Evolutionary conservation across 35 echinoderm and acorn worm genomes (phyloP).

Genomic region (Patiria miniata): DNA sequence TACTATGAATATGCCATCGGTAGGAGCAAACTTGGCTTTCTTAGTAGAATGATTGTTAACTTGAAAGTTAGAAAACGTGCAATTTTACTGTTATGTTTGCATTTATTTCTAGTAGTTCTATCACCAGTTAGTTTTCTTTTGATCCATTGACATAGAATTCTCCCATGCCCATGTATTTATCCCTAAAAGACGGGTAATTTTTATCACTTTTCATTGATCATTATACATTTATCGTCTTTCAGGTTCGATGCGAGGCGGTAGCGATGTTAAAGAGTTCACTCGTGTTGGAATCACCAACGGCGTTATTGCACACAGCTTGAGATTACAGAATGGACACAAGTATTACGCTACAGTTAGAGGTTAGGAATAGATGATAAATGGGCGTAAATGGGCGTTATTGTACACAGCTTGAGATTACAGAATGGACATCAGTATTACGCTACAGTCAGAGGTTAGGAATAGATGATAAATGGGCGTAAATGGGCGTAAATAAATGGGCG

Average conservation of each 20-base stretch:
- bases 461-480: too few relatives aligned
- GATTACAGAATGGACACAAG: constrained; percentile 31
- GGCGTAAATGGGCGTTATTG: too few relatives aligned
- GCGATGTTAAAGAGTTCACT: constrained; percentile 15
- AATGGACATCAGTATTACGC: too few relatives aligned
- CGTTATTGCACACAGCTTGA: constrained; percentile 17
- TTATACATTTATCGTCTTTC: not conserved
- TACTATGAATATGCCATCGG: constrained; percentile 51
- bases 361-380: not conserved
- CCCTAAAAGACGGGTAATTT: not conserved
- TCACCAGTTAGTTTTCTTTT: not conserved
- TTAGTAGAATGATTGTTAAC: not conserved
- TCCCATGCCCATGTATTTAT: not conserved
- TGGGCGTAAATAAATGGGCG: too few relatives aligned
- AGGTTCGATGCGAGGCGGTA: constrained; percentile 35
- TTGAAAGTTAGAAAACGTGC: not conserved
- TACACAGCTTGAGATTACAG: too few relatives aligned
- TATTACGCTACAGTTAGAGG: constrained; percentile 50
- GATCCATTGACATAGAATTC: not conserved
- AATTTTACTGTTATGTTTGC: not conserved
- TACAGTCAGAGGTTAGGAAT: too few relatives aligned
- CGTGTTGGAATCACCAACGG: constrained; percentile 38
- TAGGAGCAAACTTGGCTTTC: not conserved
- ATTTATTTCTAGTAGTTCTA: not conserved
- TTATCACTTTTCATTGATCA: not conserved